Evolutionary conservation across 35 echinoderm and acorn worm species (phyloP), one percentile per base, ranked within the genome.

Genomic region (Apostichopus californicus): DNA sequence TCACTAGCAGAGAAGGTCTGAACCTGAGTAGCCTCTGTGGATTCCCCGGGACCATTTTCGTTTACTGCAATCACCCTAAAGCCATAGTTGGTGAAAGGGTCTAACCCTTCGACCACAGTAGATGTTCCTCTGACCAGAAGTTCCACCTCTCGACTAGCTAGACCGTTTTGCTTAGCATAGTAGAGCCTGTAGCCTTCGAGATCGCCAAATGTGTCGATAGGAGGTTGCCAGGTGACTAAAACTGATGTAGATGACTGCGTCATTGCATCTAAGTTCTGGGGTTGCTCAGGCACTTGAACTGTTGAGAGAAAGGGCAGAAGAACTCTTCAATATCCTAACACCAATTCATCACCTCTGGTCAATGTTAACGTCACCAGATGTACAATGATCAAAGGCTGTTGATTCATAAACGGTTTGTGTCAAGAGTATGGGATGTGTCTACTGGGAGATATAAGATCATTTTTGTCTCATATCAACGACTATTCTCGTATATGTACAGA

Each of bases 41-140:
- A 92, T 17, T 54, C 55, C 0, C 94, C 94, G 4, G 90, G 73
- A 68, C 94, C 94, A 88, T 95, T 95, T 54, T 80, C 56, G 12
- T 95, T 95, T 56, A 68, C 77, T 6, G 90, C 90, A 10, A 80
- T 17, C 13, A 95, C 94, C n/a, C 94, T 55, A 70, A 95, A 88
- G 6, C 94, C 94, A 24, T 95, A 95, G 12, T 28, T 88, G 2
- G 90, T 95, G 57, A 78, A 95, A 5, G 94, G 94, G 17, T 87
- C 77, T 52, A 95, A 73, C 5, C 90, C 94, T 9, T 61, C 80
- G 3, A 95, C 61, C 1, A 79, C 52, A 7, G 14, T 25, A 8
- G 89, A 91, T 60, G 89, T 91, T 9, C 89, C 73, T 22, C 13
- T 57, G 68, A 91, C 89, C 52, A 17, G 17, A 78, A 91, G 17